phyloP scores from a whole-genome alignment of 2,113 vertebrate genomes.

The Ranitomeya imitator region DNA sequence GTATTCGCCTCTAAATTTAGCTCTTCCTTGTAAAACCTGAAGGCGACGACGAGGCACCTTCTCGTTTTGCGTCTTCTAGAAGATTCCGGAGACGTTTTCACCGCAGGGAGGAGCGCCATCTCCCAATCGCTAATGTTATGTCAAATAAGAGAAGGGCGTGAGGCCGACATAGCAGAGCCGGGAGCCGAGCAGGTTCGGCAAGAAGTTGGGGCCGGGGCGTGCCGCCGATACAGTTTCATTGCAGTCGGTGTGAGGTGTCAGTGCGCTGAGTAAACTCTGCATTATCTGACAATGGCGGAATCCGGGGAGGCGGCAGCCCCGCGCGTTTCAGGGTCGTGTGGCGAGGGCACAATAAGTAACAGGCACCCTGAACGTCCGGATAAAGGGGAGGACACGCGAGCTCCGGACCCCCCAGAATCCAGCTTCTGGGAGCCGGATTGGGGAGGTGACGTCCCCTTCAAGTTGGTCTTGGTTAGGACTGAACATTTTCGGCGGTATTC shows the following conservation, averaged over 20 bases:
- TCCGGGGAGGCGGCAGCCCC: not conserved
- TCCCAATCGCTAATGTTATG: not conserved
- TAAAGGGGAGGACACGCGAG: too few relatives aligned
- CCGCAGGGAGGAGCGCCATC: not conserved
- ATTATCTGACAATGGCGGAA: not conserved
- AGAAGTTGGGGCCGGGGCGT: conserved; percentile 21
- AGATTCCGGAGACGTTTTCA: not conserved
- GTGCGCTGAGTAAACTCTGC: not conserved
- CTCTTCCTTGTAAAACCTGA: not conserved
- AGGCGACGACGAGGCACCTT: not conserved
- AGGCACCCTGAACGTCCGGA: too few relatives aligned
- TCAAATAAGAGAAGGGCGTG: conserved; percentile 33
- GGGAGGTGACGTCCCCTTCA: too few relatives aligned
- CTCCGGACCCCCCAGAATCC: too few relatives aligned
- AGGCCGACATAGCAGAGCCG: conserved; percentile 2
- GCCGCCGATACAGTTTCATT: conserved; percentile 18
- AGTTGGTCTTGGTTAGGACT: too few relatives aligned
- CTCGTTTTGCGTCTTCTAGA: not conserved
- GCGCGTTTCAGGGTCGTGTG: not conserved
- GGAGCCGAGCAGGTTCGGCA: conserved; percentile 5
- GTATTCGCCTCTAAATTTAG: not conserved
- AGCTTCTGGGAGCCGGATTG: too few relatives aligned
- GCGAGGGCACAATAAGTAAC: too few relatives aligned
- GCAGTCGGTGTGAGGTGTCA: not conserved
- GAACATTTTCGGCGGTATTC: too few relatives aligned